A percentile compares a stretch with the other conserved stretches of the same genome.
These are phyloP conservation scores for Rhyacichthys aspro DNA, from an alignment of 2,797 vertebrate genomes.

Conservation along the genomic window DNA sequence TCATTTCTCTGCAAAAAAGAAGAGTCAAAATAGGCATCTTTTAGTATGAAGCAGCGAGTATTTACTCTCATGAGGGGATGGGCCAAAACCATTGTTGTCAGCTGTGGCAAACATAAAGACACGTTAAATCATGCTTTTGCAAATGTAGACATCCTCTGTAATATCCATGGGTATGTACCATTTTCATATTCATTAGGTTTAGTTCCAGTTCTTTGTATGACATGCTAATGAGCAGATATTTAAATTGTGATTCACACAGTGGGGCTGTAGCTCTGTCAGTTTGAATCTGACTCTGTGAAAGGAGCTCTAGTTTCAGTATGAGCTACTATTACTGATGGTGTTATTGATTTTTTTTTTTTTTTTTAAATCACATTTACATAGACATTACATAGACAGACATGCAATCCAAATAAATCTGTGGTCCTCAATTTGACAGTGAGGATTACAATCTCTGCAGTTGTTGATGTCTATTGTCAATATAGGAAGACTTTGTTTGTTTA, in stretches of 20 bases:
- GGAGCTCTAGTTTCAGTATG: slow-evolving; percentile 9
- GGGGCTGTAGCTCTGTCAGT: slow-evolving; percentile 21
- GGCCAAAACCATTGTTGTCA: slow-evolving; percentile 40
- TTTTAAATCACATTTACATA: too few relatives aligned
- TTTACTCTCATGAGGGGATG: slow-evolving; percentile 40
- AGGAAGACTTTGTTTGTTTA: too few relatives aligned
- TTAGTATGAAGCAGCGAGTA: slow-evolving; percentile 39
- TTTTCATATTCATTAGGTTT: slow-evolving; percentile 61
- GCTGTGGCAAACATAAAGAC: slow-evolving; percentile 30
- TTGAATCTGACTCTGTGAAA: slow-evolving; percentile 19
- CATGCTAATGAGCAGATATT: slow-evolving; percentile 52
- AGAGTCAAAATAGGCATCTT: slow-evolving; percentile 30
- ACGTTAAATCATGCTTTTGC: slow-evolving; percentile 42
- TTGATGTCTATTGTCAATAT: too few relatives aligned
- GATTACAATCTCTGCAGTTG: too few relatives aligned
- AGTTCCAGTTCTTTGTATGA: slow-evolving; percentile 42
- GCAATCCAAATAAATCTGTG: too few relatives aligned
- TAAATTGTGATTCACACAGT: slow-evolving; percentile 25
- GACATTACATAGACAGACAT: too few relatives aligned
- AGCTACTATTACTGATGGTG: background rate
- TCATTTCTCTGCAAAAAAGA: slow-evolving; percentile 27
- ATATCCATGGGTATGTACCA: slow-evolving; percentile 32
- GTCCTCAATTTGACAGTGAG: too few relatives aligned
- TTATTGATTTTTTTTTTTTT: too few relatives aligned
- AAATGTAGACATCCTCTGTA: slow-evolving; percentile 37